Conservation (phyloP, 2,113 vertebrate genomes). For the Poeciliopsis occidentalis region DNA sequence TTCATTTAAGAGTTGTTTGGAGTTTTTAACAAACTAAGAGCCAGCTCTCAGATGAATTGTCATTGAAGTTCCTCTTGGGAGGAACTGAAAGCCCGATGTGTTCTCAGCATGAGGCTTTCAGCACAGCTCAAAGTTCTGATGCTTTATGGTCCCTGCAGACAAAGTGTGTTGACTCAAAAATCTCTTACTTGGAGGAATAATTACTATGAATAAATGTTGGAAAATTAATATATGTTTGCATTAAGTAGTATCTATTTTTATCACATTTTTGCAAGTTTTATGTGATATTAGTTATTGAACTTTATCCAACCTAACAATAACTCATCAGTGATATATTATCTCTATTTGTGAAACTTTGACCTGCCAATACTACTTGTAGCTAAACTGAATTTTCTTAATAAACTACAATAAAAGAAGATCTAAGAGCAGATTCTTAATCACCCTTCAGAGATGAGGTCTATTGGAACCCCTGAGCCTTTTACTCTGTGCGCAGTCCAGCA, state of each 20-base stretch:
- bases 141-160: neutral
- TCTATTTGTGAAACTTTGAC: no score
- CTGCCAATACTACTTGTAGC: no score
- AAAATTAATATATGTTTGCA: neutral
- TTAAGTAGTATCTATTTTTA: neutral
- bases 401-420: no score
- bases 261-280: neutral
- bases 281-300: neutral
- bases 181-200: neutral
- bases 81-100: constrained; percentile 27
- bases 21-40: constrained; percentile 39
- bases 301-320: no score
- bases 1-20: constrained; percentile 41
- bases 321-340: no score
- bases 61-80: constrained; percentile 39
- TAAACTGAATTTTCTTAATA: no score
- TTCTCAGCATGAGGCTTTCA: neutral
- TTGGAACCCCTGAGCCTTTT: no score
- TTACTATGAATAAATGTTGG: neutral
- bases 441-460: no score
- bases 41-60: constrained; percentile 53
- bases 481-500: no score
- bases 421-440: no score
- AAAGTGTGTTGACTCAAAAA: neutral
- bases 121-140: constrained; percentile 3